A percentile compares a stretch with the other conserved stretches of the same genome.
Evolutionary conservation across 2,113 vertebrate species (phyloP).

Genomic region (Hydrolagus affinis): DNA sequence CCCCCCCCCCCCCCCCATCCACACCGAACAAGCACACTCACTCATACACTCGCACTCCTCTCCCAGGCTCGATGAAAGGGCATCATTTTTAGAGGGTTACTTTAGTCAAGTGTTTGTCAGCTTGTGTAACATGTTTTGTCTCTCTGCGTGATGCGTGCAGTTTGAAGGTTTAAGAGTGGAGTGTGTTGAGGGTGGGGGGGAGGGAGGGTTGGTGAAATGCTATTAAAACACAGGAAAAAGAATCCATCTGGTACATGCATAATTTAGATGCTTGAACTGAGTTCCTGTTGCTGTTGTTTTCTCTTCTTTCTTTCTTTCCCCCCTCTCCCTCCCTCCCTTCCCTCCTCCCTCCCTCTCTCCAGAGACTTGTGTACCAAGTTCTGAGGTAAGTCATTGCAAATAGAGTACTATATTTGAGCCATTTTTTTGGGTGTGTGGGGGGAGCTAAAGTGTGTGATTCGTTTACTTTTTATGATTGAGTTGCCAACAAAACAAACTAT

Average conservation of each 20-base stretch:
- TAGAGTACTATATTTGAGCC: neutral
- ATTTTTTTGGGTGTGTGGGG: no score
- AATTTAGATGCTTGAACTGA: slow-evolving; percentile 98
- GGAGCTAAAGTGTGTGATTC: neutral
- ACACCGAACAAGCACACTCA: no score
- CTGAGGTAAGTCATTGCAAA: neutral
- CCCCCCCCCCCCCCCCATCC: no score
- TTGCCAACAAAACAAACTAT: neutral
- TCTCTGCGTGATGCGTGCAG: slow-evolving; percentile 36
- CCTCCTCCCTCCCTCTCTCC: slow-evolving; percentile 40
- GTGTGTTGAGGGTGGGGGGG: slow-evolving; percentile 39
- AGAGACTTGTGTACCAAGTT: neutral
- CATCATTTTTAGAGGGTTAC: slow-evolving; percentile 37
- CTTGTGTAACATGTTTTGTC: slow-evolving; percentile 38
- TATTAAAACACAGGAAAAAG: slow-evolving; percentile 73
- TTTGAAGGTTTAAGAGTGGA: slow-evolving; percentile 49
- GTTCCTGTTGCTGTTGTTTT: slow-evolving; percentile 97
- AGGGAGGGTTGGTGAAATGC: slow-evolving; percentile 44
- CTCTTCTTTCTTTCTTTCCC: slow-evolving; percentile 62
- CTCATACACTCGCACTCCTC: no score
- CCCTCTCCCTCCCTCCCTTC: slow-evolving; percentile 47
- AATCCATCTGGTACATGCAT: slow-evolving; percentile 98
- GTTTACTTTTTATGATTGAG: neutral
- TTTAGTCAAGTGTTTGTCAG: slow-evolving; percentile 41
- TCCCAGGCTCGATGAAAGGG: slow-evolving; percentile 27